Evolutionary conservation across 1,140 invertebrate genomes (phyloP), one percentile per base, ranked within the genome.

Genomic region (Aradophagus sp.): DNA sequence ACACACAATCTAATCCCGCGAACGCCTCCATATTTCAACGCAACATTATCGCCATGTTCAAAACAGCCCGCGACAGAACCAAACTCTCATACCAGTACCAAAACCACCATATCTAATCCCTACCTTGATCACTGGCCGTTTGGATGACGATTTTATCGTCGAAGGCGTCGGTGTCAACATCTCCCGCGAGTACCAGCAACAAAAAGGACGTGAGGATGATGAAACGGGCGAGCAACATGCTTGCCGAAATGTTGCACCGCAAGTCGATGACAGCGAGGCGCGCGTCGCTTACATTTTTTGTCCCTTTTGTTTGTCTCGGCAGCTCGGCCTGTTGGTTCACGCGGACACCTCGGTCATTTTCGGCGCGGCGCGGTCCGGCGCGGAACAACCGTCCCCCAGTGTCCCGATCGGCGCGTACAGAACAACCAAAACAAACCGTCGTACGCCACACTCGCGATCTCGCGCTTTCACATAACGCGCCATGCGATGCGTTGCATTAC

Each of bases 401-500:
- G 45, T 38, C 27, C 16, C 42, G 17, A 7, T n/a, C 8, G 2
- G 11, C 31, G 29, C 53, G 31, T 38, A 31, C 27, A 47, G 16
- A 34, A 56, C 63, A 58, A 45, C 38, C 32, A 58, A 52, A 34
- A 53, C 29, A 19, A 52, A 58, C 10, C 52, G 32, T 34, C 26
- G 7, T 6, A 55, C 42, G 11, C 62, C 55, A 48, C 53, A 53
- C 42, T 61, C 55, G 48, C 55, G 55, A 52, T 58, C 45, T 45
- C 63, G 45, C 53, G 63, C 53, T 32, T 55, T 61, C 65, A 47
- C 65, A 68, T 47, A 61, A 39, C 65, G 65, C 48, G 65, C 55
- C 65, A 48, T 53, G 41, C 48, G 47, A 55, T 52, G 38, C 53
- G 38, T 44, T 31, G 11, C 53, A 50, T 56, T 44, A 65, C 41